phyloP scores from a whole-genome alignment of 2,113 vertebrate genomes.

The Ochotona princeps region DNA sequence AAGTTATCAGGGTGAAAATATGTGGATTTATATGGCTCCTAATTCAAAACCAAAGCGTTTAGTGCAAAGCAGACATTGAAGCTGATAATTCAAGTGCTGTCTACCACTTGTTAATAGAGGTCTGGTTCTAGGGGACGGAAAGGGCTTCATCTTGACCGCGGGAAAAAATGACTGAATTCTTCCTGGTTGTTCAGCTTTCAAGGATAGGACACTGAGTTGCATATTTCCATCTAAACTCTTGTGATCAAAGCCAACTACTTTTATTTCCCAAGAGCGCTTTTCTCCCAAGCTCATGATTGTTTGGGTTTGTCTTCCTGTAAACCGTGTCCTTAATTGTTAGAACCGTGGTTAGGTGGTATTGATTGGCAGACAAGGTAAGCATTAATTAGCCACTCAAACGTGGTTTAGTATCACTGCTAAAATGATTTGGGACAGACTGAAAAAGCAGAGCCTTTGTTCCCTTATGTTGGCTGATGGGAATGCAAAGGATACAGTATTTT shows the following conservation, averaged over 20 bases:
- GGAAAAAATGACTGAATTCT: background rate
- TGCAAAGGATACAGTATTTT: background rate
- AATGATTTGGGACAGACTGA: background rate
- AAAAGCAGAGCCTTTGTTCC: background rate
- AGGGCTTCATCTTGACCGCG: background rate
- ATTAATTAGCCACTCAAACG: background rate
- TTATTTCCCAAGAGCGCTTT: background rate
- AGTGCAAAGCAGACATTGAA: background rate
- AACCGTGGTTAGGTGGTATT: background rate
- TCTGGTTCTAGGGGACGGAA: background rate
- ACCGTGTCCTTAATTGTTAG: background rate
- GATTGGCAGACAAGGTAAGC: background rate
- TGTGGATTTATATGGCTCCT: background rate
- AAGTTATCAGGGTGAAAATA: background rate
- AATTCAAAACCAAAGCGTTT: slow-evolving; percentile 11
- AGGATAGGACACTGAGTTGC: background rate
- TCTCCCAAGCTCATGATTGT: background rate
- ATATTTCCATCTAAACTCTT: background rate
- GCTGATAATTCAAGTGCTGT: background rate
- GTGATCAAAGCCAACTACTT: background rate
- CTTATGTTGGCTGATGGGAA: background rate
- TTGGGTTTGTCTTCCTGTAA: background rate
- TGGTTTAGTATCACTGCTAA: background rate
- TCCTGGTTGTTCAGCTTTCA: slow-evolving; percentile 30
- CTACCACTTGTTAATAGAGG: background rate